Percentiles rank a stretch among this genome's conserved stretches.
Evolutionary conservation across 2,797 vertebrate genomes (phyloP).

Genomic region (Fringilla coelebs): DNA sequence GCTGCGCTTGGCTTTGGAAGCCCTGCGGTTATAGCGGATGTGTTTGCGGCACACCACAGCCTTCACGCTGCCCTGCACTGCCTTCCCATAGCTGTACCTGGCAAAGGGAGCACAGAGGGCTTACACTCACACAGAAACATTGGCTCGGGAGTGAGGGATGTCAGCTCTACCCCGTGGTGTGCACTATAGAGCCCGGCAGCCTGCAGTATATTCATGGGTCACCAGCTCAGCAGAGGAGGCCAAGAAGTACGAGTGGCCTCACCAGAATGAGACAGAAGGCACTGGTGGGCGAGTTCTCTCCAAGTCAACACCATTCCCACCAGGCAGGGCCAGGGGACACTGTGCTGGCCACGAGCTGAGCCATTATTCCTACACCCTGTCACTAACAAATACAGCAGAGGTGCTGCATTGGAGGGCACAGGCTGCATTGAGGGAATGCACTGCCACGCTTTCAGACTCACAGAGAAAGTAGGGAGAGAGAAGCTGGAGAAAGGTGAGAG

Average conservation of each 20-base stretch:
- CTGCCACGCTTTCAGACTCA: background rate
- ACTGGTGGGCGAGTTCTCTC: background rate
- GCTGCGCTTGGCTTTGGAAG: background rate
- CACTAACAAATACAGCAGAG: background rate
- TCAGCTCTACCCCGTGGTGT: background rate
- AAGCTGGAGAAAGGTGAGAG: background rate
- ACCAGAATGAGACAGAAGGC: background rate
- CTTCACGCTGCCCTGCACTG: conserved; percentile 15
- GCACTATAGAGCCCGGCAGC: background rate
- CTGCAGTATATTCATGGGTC: background rate
- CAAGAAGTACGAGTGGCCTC: background rate
- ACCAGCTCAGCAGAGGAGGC: background rate
- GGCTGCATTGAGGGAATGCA: background rate
- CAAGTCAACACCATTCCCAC: background rate
- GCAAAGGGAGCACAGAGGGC: background rate
- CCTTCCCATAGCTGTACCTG: conserved; percentile 56
- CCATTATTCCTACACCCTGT: background rate
- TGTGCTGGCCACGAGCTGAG: background rate
- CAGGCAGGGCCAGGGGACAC: background rate
- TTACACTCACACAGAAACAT: background rate
- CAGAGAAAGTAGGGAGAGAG: background rate
- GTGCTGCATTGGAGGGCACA: background rate
- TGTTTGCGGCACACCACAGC: conserved; percentile 30
- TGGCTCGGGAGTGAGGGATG: background rate
- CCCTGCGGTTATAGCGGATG: background rate